Evolutionary conservation across 2,113 vertebrate genomes (phyloP).

Genomic region (Nycticorax nycticorax): DNA sequence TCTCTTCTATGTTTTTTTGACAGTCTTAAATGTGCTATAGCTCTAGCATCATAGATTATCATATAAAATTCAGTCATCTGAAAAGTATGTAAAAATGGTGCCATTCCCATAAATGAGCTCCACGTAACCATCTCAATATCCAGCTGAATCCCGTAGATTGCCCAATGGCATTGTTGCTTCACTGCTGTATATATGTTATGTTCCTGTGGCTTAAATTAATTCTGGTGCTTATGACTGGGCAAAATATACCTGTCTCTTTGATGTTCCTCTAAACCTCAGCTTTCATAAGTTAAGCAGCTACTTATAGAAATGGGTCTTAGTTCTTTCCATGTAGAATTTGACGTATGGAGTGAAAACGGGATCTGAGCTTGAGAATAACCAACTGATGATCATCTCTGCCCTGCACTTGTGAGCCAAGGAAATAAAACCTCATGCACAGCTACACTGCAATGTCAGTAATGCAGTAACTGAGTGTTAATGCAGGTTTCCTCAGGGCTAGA

Average conservation of each 20-base stretch:
- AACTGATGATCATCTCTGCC: neutral
- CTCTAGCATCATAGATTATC: neutral
- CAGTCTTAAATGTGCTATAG: neutral
- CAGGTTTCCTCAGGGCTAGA: neutral
- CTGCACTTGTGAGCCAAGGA: neutral
- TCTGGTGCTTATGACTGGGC: neutral
- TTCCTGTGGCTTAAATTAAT: neutral
- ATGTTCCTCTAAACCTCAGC: neutral
- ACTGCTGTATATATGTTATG: neutral
- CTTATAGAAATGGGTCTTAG: neutral
- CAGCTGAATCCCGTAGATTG: neutral
- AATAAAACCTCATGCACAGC: neutral
- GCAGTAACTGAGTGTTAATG: neutral
- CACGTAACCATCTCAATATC: neutral
- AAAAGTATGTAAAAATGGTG: neutral
- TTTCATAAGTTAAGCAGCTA: neutral
- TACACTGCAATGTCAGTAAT: fast-evolving
- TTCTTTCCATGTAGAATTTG: neutral
- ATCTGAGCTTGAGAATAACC: neutral
- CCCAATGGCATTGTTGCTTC: neutral
- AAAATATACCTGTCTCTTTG: neutral
- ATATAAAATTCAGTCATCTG: neutral
- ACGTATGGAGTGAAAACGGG: neutral
- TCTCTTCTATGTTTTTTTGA: neutral
- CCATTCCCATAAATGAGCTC: neutral